Evolutionary conservation across 2,888 invertebrate genomes (phyloP).

Genomic region (Agriotes lineatus): DNA sequence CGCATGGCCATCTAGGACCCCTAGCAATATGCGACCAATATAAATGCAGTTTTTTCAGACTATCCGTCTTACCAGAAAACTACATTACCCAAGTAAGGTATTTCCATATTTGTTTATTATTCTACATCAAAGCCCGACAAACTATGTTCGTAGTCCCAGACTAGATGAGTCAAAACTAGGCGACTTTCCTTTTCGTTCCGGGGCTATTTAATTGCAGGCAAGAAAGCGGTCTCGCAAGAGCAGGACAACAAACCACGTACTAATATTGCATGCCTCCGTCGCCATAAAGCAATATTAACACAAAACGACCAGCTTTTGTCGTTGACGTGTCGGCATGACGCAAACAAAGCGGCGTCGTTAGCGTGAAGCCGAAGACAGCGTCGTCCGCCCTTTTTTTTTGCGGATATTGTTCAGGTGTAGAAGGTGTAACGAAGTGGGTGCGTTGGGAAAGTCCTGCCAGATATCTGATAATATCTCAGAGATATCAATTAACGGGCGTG

Average conservation of each 20-base stretch:
- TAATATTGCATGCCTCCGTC: neutral
- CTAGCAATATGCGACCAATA: too few species aligned
- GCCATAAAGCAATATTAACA: neutral
- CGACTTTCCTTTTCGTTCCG: neutral
- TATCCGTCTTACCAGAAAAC: too few species aligned
- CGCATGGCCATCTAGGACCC: too few species aligned
- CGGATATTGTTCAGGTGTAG: conserved; percentile 3
- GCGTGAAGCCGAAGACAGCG: conserved; percentile 1
- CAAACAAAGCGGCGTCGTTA: conserved; percentile 8
- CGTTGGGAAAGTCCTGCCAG: conserved; percentile 7
- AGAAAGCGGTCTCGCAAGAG: neutral
- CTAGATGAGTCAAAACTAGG: too few species aligned
- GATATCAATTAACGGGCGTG: conserved; percentile 6
- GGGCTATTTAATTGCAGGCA: neutral
- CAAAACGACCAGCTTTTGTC: conserved; percentile 2
- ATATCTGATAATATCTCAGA: neutral
- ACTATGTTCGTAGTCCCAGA: too few species aligned
- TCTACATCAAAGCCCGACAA: too few species aligned
- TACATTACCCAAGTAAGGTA: too few species aligned
- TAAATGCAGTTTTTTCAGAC: too few species aligned
- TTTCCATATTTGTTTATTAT: too few species aligned
- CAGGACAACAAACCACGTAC: neutral
- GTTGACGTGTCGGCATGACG: conserved; percentile 5
- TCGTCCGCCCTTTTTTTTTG: neutral
- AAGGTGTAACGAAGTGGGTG: neutral